A percentile compares a stretch with the other conserved stretches of the same genome.
Conservation (phyloP, 2,797 vertebrate species). For the Astyanax mexicanus region DNA sequence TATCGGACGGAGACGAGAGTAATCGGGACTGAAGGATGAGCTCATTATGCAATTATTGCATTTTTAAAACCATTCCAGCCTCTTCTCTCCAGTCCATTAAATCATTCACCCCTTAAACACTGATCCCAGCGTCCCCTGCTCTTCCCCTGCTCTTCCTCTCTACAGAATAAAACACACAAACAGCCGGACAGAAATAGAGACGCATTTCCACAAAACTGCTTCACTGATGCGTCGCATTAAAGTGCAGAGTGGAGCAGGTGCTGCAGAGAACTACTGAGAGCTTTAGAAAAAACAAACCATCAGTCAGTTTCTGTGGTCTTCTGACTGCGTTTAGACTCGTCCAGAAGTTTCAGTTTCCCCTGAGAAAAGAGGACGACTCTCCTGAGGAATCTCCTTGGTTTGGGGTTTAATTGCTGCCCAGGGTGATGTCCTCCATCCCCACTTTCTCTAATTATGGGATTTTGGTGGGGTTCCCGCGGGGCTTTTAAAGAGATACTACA, state of each 20-base stretch:
- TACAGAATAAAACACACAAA: neutral
- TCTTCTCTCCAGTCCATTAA: neutral
- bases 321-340: slow-evolving; percentile 23
- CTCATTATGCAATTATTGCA: neutral
- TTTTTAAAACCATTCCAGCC: neutral
- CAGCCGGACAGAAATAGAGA: neutral
- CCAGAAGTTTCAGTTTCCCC: slow-evolving; percentile 33
- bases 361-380: slow-evolving; percentile 20
- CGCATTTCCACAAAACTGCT: neutral
- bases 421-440: slow-evolving; percentile 41
- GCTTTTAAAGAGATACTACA: neutral
- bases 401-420: slow-evolving; percentile 52
- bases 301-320: slow-evolving; percentile 19
- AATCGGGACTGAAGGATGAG: neutral
- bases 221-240: neutral
- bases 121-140: neutral
- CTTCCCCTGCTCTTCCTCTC: neutral
- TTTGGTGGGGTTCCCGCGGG: neutral
- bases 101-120: neutral
- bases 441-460: slow-evolving; percentile 28
- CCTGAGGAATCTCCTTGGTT: slow-evolving; percentile 17
- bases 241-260: neutral
- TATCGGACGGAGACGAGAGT: neutral
- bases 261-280: neutral
- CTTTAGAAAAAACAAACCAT: slow-evolving; percentile 3